Conservation (phyloP, 2,113 vertebrate species). For the Gallinago media region DNA sequence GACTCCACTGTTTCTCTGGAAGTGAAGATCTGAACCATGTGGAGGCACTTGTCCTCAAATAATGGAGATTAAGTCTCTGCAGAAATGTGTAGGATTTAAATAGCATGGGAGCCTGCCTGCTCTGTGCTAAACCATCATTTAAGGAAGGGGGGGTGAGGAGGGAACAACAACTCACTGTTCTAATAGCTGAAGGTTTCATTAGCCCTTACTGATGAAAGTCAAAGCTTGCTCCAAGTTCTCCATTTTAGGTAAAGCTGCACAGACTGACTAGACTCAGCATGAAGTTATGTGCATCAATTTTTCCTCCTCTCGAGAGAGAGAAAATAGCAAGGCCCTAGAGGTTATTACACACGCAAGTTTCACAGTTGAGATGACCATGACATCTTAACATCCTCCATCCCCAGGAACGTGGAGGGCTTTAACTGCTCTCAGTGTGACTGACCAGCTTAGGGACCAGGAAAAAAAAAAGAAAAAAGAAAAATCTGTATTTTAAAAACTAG, state of each 20-base stretch:
- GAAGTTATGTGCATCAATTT: conserved; percentile 38
- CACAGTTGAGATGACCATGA: not conserved
- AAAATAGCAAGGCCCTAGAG: not conserved
- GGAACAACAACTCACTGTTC: not conserved
- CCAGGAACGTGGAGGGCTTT: not conserved
- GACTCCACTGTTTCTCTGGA: conserved; percentile 18
- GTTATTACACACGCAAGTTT: not conserved
- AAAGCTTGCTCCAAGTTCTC: conserved; percentile 30
- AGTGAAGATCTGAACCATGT: conserved; percentile 19
- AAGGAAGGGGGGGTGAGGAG: not conserved
- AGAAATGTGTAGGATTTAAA: not conserved
- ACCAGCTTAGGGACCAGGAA: not conserved
- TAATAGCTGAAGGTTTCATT: not conserved
- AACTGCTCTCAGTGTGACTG: not conserved
- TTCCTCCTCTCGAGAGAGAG: not conserved
- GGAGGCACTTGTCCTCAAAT: conserved; percentile 17
- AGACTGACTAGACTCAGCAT: conserved; percentile 13
- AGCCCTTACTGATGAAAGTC: not conserved
- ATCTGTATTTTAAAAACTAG: not conserved
- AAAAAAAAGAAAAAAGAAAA: not conserved
- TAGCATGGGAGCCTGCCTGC: not conserved
- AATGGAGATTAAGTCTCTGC: not conserved
- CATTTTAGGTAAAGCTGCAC: conserved; percentile 66
- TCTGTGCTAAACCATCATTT: not conserved
- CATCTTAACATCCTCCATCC: not conserved